A percentile compares a stretch with the other conserved stretches of the same genome.
Evolutionary conservation across 2,113 vertebrate species (phyloP).

Genomic region (Callocephalon fimbriatum): DNA sequence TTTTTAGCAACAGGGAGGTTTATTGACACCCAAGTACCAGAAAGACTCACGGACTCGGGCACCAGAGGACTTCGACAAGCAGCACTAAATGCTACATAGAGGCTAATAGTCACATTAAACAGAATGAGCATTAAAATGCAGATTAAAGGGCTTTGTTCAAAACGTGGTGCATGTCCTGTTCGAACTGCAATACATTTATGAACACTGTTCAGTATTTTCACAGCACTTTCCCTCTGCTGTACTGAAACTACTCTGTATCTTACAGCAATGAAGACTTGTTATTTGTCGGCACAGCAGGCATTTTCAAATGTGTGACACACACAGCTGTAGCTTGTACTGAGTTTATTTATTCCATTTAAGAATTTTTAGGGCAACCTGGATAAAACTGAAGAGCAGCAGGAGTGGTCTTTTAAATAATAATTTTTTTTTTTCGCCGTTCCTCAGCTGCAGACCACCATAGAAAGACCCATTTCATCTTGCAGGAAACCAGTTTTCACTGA

Average conservation of each 20-base stretch:
- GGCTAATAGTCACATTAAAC: background rate
- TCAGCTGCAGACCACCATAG: background rate
- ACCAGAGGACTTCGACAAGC: background rate
- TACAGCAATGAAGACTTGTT: background rate
- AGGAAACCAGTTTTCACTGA: background rate
- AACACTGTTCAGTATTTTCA: background rate
- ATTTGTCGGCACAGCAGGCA: background rate
- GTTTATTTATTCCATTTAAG: background rate
- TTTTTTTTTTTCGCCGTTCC: background rate
- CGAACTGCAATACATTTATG: background rate
- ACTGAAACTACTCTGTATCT: background rate
- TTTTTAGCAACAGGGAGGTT: background rate
- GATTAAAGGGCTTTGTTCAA: background rate
- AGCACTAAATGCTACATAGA: background rate
- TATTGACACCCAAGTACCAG: background rate
- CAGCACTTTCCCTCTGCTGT: background rate
- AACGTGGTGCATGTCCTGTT: background rate
- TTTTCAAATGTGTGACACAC: background rate
- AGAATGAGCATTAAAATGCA: background rate
- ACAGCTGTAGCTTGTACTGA: background rate
- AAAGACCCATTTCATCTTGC: background rate
- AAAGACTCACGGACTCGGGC: background rate
- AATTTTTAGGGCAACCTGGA: background rate
- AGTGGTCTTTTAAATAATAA: background rate
- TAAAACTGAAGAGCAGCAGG: background rate